phyloP scores from a whole-genome alignment of 2,888 invertebrate species.

The Carabus problematicus region DNA sequence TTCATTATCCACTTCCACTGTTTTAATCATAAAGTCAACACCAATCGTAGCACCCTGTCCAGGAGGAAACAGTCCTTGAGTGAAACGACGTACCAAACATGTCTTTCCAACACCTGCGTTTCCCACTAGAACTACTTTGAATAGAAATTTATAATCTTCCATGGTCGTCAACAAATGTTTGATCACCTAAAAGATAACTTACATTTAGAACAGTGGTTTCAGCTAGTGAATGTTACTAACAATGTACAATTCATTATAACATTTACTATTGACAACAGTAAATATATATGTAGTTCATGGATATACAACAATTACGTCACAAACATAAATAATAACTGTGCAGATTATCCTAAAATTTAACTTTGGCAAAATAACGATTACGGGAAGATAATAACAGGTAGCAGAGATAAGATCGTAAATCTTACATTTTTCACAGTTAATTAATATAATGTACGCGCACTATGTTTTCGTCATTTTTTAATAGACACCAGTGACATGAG shows the following conservation, averaged over 20 bases:
- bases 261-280: too few relatives aligned
- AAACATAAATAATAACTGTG: neutral
- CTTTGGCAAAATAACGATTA: neutral
- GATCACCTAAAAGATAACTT: constrained; percentile 14
- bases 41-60: constrained; percentile 99
- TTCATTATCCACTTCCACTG: constrained; percentile 95
- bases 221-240: neutral
- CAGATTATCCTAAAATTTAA: neutral
- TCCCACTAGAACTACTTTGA: constrained; percentile 98
- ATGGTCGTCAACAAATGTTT: constrained; percentile 59
- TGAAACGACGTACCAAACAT: constrained; percentile 94
- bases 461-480: constrained; percentile 24
- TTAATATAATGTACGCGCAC: constrained; percentile 3
- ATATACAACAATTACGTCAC: neutral
- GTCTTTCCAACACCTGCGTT: constrained; percentile 99
- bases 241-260: too few relatives aligned
- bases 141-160: constrained; percentile 99
- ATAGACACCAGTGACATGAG: neutral
- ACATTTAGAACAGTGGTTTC: neutral
- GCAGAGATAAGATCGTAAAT: neutral
- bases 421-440: constrained; percentile 23
- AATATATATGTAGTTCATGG: neutral
- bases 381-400: neutral
- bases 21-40: constrained; percentile 99
- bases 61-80: constrained; percentile 97